Percentiles rank a stretch among this genome's conserved stretches.
phyloP scores from a whole-genome alignment of 2,113 vertebrate genomes.

The Leucopsar rothschildi region DNA sequence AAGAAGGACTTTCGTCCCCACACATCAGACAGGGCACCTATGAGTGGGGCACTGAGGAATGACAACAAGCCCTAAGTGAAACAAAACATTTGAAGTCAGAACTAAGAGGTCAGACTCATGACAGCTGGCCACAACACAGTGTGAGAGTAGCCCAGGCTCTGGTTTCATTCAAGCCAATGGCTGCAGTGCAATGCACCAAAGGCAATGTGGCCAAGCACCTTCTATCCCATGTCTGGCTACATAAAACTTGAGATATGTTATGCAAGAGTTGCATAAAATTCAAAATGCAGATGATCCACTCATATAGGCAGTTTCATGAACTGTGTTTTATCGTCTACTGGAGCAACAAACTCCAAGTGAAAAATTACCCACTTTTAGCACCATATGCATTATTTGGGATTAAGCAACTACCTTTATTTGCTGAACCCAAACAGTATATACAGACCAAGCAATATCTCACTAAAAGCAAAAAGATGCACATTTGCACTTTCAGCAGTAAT shows the following conservation, averaged over 20 bases:
- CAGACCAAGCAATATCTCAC: not conserved
- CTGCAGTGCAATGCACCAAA: not conserved
- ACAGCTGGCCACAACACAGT: fast-evolving
- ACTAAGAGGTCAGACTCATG: fast-evolving
- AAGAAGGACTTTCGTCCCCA: slow-evolving; percentile 90
- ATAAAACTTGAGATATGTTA: not conserved
- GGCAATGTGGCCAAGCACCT: not conserved
- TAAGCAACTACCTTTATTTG: not conserved
- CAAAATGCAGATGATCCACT: not conserved
- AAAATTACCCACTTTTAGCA: not conserved
- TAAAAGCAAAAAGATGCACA: not conserved
- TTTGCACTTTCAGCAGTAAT: not conserved
- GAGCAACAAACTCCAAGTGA: not conserved
- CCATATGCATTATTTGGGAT: not conserved
- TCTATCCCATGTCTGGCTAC: not conserved
- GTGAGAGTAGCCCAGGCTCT: not conserved
- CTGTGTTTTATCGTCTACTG: not conserved
- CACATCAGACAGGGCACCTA: slow-evolving; percentile 87
- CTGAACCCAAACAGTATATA: not conserved
- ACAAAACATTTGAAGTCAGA: not conserved
- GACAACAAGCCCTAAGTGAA: slow-evolving; percentile 80
- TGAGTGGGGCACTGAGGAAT: slow-evolving; percentile 86
- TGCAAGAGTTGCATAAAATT: not conserved
- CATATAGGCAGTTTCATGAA: not conserved
- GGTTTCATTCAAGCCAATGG: fast-evolving